Percentiles rank a stretch among this genome's conserved stretches.
Conservation (phyloP, 2,888 invertebrate species). For the Amblyjoppa proteus region DNA sequence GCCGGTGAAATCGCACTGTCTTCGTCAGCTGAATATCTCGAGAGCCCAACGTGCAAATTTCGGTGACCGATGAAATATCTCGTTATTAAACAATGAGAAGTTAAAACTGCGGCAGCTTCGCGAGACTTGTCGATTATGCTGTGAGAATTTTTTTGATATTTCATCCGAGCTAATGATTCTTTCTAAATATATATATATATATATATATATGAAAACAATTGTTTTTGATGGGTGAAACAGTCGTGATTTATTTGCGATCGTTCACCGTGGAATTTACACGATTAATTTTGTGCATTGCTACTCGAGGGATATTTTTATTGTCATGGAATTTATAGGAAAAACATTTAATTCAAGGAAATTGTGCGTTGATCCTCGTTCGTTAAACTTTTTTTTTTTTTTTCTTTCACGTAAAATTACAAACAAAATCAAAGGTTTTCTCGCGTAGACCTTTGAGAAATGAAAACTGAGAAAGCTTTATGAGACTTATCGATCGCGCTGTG, state of each 20-base stretch:
- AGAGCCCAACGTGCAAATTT: slow-evolving; percentile 11
- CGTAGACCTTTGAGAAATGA: background rate
- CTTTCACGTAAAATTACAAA: too few species aligned
- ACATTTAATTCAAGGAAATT: background rate
- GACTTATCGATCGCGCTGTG: too few species aligned
- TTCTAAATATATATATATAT: too few species aligned
- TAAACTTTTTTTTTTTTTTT: background rate
- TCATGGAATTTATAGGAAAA: background rate
- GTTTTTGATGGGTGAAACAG: too few species aligned
- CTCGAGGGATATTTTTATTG: background rate
- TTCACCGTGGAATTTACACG: too few species aligned
- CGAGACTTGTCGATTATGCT: background rate
- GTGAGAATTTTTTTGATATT: background rate
- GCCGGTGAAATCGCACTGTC: background rate
- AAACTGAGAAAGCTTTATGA: background rate
- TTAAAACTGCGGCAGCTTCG: background rate
- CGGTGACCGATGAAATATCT: background rate
- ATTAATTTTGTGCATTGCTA: background rate
- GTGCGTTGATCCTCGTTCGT: background rate
- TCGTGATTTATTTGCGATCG: too few species aligned
- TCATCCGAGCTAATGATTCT: background rate
- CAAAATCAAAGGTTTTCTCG: too few species aligned
- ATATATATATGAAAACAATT: too few species aligned
- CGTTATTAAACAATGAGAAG: background rate
- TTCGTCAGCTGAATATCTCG: background rate